Evolutionary conservation across 2,888 invertebrate genomes (phyloP), one percentile per base, ranked within the genome.

Genomic region (Parnassius apollo): DNA sequence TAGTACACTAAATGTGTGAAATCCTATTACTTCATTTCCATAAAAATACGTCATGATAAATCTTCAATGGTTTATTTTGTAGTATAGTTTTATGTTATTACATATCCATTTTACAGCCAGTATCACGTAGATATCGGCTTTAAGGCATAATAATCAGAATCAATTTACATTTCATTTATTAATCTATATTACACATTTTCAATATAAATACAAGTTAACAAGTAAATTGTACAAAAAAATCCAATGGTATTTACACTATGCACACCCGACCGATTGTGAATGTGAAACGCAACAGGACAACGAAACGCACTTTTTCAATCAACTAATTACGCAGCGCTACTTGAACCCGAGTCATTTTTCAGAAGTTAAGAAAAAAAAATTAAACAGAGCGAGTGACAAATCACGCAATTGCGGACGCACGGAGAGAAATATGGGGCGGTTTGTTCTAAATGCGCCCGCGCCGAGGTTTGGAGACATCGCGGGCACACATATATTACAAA

Each of bases 371-470:
- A 72, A 78, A 71, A 83, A 83, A 86, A 86, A 83, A 75, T 77
- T 71, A 74, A 77, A 75, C 74, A 75, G 72, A 76, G 74, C 80
- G 86, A 86, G 87, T 90, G 90, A 91, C 91, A 91, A 91, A 91
- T 91, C 88, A 89, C 87, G 87, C 87, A 88, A 89, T 90, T 88
- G 90, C 85, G 83, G 85, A 82, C 85, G 88, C 83, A 84, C 76
- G 79, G 86, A 86, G 88, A 89, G 90, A 91, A 83, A 85, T 90
- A 91, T 89, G 85, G 86, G 81, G 77, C 76, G 83, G 86, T 85
- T 85, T 82, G 86, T 86, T 89, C 87, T 86, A 89, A 88, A 88
- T 86, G 83, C 78, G 86, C 84, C 77, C 74, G 78, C 81, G 81
- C 72, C 71, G 75, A 71, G 74, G 77, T 75, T 77, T 70, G 78